These are phyloP conservation scores for Saturnia japonica DNA, from an alignment of 2,888 invertebrate species.

Conservation along the genomic window DNA sequence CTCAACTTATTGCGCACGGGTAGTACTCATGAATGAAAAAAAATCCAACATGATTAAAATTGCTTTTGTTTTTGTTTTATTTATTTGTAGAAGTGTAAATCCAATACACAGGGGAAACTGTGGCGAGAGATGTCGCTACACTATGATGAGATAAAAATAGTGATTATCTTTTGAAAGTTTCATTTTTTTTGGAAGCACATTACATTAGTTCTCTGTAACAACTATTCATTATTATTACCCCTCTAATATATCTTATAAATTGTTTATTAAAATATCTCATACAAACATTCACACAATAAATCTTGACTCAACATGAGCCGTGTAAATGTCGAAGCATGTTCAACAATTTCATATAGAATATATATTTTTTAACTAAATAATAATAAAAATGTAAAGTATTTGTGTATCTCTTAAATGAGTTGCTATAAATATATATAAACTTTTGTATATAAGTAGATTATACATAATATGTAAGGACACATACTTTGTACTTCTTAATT, in stretches of 20 bases:
- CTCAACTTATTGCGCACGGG: too few relatives aligned
- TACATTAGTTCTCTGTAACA: neutral
- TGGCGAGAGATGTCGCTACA: too few relatives aligned
- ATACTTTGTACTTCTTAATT: neutral
- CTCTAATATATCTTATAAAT: neutral
- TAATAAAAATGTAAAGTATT: neutral
- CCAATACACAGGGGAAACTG: too few relatives aligned
- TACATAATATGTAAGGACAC: neutral
- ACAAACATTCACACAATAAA: constrained; percentile 39
- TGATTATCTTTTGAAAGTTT: neutral
- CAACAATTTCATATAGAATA: constrained; percentile 45
- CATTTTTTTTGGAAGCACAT: neutral
- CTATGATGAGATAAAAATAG: too few relatives aligned
- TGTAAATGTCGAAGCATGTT: constrained; percentile 56
- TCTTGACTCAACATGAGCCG: constrained; percentile 73
- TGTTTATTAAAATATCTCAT: constrained; percentile 30
- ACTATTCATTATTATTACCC: neutral
- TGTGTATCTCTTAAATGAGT: neutral
- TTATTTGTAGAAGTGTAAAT: too few relatives aligned
- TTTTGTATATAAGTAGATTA: neutral
- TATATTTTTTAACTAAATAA: constrained; percentile 14
- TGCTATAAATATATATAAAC: neutral
- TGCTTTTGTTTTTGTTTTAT: too few relatives aligned
- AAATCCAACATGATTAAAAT: too few relatives aligned
- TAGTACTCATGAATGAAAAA: too few relatives aligned